Evolutionary conservation across 2,888 invertebrate species (phyloP), one percentile per base, ranked within the genome.

Genomic region (Erpobdella octoculata): DNA sequence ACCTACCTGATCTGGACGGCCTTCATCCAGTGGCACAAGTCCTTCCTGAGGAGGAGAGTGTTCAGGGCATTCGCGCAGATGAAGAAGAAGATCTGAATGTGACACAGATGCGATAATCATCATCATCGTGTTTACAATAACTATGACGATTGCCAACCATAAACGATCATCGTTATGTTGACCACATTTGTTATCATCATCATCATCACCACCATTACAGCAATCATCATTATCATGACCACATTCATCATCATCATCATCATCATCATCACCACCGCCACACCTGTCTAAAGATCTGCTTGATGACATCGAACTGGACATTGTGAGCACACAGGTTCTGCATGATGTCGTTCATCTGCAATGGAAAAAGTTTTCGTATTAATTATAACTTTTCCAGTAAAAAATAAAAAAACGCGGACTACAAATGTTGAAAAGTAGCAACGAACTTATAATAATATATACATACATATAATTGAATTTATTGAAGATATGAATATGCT

Each of bases 1-100:
- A 41, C n/a, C 2, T 25, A 84, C 81, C 86, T 87, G 78, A 97
- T 94, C 84, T 96, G 94, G 87, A 95, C 91, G 0, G 96, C 96
- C 80, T 94, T 95, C 61, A 92, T 90, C 94, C 96, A 97, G 85
- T 94, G 92, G 84, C 97, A 98, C 80, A 97, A 88, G 81, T 97
- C 97, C 79, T 93, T 93, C 41, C 97, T 88, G 73, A 97, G 85
- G 75, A 98, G 87, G 71, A 98, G 85, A 84, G 95, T 95, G 84
- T 98, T 98, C 71, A 98, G 85, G 31, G 95, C 91, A 79, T 90
- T 90, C 12, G 96, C 92, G 84, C 94, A 94, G 79, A 97, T 89
- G 84, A 90, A 94, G 85, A 94, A 95, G 84, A 92, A 91, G 0
- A 95, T 80, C 87, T 91, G 85, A 4, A 82, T 79, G 31, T 9